Percentiles rank a stretch among this genome's conserved stretches.
These are phyloP conservation scores for Girardia tigrina DNA, from an alignment of 2,888 invertebrate genomes.

Conservation along the genomic window DNA sequence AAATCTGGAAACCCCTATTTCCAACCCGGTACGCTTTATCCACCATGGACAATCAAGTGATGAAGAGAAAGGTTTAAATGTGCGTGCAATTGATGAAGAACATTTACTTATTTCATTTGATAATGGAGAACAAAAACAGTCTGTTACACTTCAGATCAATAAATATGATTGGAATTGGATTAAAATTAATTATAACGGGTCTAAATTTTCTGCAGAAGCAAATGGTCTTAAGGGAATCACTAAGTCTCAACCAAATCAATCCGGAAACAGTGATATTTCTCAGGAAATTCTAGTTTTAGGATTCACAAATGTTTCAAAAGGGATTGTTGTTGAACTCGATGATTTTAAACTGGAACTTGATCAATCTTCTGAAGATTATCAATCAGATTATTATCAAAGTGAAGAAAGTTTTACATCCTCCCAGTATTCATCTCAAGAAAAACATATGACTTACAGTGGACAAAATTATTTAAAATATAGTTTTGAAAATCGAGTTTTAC, in stretches of 20 bases:
- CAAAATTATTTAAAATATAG: constrained; percentile 14
- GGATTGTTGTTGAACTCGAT: neutral
- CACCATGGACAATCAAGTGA: neutral
- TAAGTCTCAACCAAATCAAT: neutral
- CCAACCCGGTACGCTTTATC: neutral
- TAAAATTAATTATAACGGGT: neutral
- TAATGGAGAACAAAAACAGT: neutral
- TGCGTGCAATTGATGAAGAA: neutral
- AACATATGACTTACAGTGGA: neutral
- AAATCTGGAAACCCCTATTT: neutral
- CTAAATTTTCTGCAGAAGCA: neutral
- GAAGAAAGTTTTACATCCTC: neutral
- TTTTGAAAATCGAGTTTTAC: neutral
- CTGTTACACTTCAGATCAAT: neutral
- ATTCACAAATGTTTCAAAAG: neutral
- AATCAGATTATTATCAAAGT: neutral
- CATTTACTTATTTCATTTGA: neutral
- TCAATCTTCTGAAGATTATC: neutral
- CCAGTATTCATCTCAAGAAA: neutral
- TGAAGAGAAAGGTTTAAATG: neutral
- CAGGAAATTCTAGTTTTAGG: neutral
- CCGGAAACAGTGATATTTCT: neutral
- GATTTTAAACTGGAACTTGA: neutral
- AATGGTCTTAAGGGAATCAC: neutral
- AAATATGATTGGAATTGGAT: neutral